Conservation (phyloP, 2,113 vertebrate genomes). For the Otis tarda region DNA sequence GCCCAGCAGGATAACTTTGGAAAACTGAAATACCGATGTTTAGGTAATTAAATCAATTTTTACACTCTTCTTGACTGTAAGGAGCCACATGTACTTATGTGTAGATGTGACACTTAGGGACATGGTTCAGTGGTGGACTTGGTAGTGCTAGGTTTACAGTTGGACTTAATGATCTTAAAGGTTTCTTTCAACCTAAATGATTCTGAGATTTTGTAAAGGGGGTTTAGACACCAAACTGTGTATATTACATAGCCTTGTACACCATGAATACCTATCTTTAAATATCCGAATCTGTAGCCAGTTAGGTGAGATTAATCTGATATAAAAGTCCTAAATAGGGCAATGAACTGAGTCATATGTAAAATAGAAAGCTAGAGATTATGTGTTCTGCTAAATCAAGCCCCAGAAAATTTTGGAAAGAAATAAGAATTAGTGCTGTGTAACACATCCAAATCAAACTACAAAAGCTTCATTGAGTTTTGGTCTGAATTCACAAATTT, state of each 20-base stretch:
- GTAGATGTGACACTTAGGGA: background rate
- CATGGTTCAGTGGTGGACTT: background rate
- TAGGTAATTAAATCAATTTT: background rate
- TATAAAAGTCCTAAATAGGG: background rate
- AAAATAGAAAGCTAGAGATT: background rate
- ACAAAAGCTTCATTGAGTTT: background rate
- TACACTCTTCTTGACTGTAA: background rate
- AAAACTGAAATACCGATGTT: background rate
- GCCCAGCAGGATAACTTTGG: background rate
- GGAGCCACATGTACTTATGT: background rate
- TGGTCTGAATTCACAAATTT: background rate
- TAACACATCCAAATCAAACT: background rate
- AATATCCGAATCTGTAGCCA: background rate
- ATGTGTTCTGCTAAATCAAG: background rate
- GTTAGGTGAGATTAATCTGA: background rate
- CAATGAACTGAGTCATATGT: background rate
- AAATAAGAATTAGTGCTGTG: background rate
- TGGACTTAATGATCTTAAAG: rapidly evolving
- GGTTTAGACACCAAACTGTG: background rate
- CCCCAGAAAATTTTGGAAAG: background rate
- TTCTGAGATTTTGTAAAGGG: background rate
- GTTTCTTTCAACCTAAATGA: background rate
- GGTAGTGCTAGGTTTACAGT: background rate
- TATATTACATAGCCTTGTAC: background rate
- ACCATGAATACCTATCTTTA: rapidly evolving